A percentile compares a stretch with the other conserved stretches of the same genome.
These are phyloP conservation scores for Circaetus gallicus DNA, from an alignment of 2,113 vertebrate species.

Conservation along the genomic window DNA sequence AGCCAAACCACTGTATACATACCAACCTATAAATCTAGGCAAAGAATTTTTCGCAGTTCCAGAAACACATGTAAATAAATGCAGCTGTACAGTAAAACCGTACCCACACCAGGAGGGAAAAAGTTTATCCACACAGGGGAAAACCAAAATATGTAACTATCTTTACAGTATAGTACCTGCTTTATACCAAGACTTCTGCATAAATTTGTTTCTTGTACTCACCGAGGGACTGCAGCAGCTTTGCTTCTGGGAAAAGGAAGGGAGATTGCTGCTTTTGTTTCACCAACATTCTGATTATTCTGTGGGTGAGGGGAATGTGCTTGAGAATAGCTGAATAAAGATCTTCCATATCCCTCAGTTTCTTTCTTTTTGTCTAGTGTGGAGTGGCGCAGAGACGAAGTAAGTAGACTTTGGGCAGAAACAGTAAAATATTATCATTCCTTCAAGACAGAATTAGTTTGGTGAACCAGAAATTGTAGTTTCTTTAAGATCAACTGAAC, in stretches of 20 bases:
- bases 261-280: background rate
- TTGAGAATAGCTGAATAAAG: background rate
- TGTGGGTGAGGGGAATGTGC: background rate
- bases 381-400: background rate
- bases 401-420: background rate
- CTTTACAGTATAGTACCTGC: background rate
- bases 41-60: background rate
- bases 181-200: background rate
- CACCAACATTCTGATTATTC: background rate
- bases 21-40: background rate
- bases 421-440: background rate
- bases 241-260: background rate
- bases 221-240: background rate
- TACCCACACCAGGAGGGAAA: background rate
- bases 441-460: background rate
- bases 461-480: background rate
- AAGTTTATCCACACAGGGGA: background rate
- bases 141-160: background rate
- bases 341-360: background rate
- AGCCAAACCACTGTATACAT: background rate
- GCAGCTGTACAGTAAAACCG: background rate
- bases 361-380: background rate
- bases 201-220: background rate
- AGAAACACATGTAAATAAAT: background rate
- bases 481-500: background rate